A percentile compares a stretch with the other conserved stretches of the same genome.
Conservation (phyloP, 1,140 invertebrate species). For the Ylistrum balloti region DNA sequence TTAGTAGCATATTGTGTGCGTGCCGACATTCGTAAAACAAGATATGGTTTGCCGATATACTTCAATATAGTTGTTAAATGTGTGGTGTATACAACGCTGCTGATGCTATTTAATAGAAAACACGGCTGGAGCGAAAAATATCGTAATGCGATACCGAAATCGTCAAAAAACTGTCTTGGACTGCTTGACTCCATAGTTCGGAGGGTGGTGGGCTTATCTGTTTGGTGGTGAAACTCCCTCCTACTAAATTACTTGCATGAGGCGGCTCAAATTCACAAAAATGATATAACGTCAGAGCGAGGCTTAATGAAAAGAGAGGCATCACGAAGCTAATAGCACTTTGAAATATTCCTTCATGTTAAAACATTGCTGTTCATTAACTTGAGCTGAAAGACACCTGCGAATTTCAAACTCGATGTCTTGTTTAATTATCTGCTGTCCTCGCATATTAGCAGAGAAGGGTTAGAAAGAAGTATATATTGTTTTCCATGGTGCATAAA, state of each 20-base stretch:
- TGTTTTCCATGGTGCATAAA: neutral
- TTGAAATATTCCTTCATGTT: constrained; percentile 17
- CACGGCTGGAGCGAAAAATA: constrained; percentile 31
- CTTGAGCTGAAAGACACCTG: constrained; percentile 14
- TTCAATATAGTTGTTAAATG: constrained; percentile 28
- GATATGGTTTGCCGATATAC: constrained; percentile 32
- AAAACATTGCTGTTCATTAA: constrained; percentile 9
- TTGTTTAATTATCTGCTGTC: constrained; percentile 11
- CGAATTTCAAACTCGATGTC: neutral
- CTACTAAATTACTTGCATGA: constrained; percentile 28
- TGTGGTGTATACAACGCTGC: neutral
- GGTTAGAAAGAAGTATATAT: neutral
- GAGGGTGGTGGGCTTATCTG: constrained; percentile 15
- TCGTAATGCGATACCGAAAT: constrained; percentile 27
- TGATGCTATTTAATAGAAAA: constrained; percentile 40
- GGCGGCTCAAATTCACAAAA: neutral
- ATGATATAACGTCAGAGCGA: constrained; percentile 1
- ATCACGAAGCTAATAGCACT: neutral
- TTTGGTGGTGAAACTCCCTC: neutral
- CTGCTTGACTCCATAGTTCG: neutral
- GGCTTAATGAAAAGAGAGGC: neutral
- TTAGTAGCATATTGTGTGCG: constrained; percentile 28
- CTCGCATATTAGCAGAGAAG: neutral
- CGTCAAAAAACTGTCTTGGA: constrained; percentile 37
- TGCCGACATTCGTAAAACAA: constrained; percentile 38